A percentile compares a stretch with the other conserved stretches of the same genome.
phyloP scores from a whole-genome alignment of 2,888 invertebrate genomes.

The Dryobota labecula region DNA sequence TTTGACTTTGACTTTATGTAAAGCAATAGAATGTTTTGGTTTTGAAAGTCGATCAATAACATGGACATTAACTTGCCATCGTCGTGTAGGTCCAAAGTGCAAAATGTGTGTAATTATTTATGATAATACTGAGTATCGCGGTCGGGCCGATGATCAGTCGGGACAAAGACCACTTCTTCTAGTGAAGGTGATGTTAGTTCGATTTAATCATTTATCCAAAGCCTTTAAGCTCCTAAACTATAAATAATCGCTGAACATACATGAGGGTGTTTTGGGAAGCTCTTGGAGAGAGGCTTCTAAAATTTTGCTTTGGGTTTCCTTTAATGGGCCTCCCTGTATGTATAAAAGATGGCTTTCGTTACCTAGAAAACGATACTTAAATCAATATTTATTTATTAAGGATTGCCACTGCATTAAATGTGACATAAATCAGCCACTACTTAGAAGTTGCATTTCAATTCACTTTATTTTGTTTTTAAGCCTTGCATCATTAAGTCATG shows the following conservation, averaged over 20 bases:
- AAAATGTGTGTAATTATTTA: not conserved
- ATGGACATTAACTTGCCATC: not conserved
- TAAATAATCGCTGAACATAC: too few relatives aligned
- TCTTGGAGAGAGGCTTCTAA: too few relatives aligned
- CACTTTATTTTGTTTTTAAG: not conserved
- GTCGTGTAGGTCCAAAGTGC: constrained; percentile 20
- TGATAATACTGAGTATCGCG: too few relatives aligned
- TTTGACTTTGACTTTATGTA: too few relatives aligned
- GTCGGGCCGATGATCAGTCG: not conserved
- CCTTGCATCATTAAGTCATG: too few relatives aligned
- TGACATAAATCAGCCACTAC: not conserved
- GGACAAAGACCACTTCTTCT: constrained; percentile 12
- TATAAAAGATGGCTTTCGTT: not conserved
- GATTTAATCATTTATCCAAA: too few relatives aligned
- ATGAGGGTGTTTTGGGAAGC: too few relatives aligned
- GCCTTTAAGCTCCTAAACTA: too few relatives aligned
- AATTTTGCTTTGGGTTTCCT: too few relatives aligned
- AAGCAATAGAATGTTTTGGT: not conserved
- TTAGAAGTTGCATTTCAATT: not conserved
- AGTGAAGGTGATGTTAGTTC: not conserved
- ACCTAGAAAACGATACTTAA: not conserved
- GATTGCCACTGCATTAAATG: too few relatives aligned
- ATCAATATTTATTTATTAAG: not conserved
- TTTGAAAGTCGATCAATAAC: constrained; percentile 21
- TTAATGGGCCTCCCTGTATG: too few relatives aligned